These are phyloP conservation scores for Liparis tanakae DNA, from an alignment of 2,797 vertebrate genomes.

Conservation along the genomic window DNA sequence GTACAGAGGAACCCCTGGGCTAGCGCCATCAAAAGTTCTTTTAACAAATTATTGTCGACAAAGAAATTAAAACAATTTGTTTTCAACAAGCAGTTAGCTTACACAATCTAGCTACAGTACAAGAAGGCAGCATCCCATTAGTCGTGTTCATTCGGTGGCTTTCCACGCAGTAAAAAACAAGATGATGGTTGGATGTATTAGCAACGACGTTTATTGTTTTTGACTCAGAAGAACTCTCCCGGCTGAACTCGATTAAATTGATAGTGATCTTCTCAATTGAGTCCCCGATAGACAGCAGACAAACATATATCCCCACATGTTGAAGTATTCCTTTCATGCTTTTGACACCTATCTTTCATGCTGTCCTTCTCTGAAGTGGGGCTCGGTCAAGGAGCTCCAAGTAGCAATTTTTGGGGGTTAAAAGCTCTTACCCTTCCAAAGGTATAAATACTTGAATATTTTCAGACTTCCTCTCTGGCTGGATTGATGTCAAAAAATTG, in stretches of 20 bases:
- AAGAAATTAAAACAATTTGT: neutral
- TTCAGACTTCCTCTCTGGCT: constrained; percentile 31
- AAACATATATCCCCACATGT: constrained; percentile 20
- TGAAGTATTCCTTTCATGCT: constrained; percentile 14
- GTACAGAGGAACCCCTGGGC: constrained; percentile 1
- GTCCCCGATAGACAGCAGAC: constrained; percentile 17
- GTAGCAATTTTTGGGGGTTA: constrained; percentile 22
- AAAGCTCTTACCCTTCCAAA: constrained; percentile 44
- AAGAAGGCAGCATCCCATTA: constrained; percentile 3
- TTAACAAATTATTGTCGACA: neutral
- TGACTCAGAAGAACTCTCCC: neutral
- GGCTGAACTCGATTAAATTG: constrained; percentile 10
- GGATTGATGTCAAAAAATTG: constrained; percentile 65
- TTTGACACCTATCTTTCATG: constrained; percentile 19
- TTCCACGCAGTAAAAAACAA: constrained; percentile 7
- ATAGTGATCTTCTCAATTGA: constrained; percentile 30
- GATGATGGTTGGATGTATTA: neutral
- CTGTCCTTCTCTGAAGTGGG: constrained; percentile 3
- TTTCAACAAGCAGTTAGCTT: constrained; percentile 8
- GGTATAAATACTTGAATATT: constrained; percentile 52
- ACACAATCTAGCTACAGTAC: neutral
- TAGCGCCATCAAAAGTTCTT: neutral
- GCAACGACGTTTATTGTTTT: neutral
- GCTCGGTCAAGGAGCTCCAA: constrained; percentile 10
- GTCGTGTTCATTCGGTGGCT: neutral